Evolutionary conservation across 2,113 vertebrate species (phyloP).

Genomic region (Etheostoma cragini): DNA sequence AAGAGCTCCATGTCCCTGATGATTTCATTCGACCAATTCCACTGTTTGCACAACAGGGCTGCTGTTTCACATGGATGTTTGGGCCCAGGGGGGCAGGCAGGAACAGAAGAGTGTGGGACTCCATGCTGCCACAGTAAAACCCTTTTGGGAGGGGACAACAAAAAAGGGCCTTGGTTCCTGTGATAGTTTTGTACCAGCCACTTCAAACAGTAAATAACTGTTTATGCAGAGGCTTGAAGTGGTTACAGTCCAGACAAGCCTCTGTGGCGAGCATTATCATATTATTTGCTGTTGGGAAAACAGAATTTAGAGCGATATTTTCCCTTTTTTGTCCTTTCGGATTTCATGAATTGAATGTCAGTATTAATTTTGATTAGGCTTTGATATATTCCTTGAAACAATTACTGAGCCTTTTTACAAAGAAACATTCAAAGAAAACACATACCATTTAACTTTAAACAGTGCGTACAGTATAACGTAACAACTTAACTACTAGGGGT

Average conservation of each 20-base stretch:
- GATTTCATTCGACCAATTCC: slow-evolving; percentile 39
- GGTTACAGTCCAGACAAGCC: slow-evolving; percentile 17
- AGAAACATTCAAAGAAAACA: slow-evolving; percentile 2
- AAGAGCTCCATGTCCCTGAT: slow-evolving; percentile 25
- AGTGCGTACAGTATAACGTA: background rate
- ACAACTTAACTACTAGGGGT: background rate
- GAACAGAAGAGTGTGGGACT: slow-evolving; percentile 20
- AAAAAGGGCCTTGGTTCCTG: slow-evolving; percentile 49
- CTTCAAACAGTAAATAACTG: slow-evolving; percentile 54
- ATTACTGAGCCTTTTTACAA: slow-evolving; percentile 13
- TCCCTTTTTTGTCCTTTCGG: slow-evolving; percentile 4
- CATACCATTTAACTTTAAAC: slow-evolving; percentile 5
- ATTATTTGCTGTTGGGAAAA: slow-evolving; percentile 34
- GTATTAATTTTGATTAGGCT: slow-evolving; percentile 27
- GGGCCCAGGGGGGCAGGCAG: slow-evolving; percentile 30
- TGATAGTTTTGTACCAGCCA: slow-evolving; percentile 52
- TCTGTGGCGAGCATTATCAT: slow-evolving; percentile 23
- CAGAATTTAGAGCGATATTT: slow-evolving; percentile 21
- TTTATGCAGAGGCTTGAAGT: slow-evolving; percentile 45
- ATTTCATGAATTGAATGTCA: slow-evolving; percentile 37
- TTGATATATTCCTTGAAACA: slow-evolving; percentile 27
- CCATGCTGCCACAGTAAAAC: slow-evolving; percentile 38
- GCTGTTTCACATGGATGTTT: slow-evolving; percentile 47
- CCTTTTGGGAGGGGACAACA: slow-evolving; percentile 37
- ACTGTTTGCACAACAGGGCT: slow-evolving; percentile 43